These are phyloP conservation scores for Porites lobata DNA, from an alignment of 92 coral and sea anemone species.

Conservation along the genomic window DNA sequence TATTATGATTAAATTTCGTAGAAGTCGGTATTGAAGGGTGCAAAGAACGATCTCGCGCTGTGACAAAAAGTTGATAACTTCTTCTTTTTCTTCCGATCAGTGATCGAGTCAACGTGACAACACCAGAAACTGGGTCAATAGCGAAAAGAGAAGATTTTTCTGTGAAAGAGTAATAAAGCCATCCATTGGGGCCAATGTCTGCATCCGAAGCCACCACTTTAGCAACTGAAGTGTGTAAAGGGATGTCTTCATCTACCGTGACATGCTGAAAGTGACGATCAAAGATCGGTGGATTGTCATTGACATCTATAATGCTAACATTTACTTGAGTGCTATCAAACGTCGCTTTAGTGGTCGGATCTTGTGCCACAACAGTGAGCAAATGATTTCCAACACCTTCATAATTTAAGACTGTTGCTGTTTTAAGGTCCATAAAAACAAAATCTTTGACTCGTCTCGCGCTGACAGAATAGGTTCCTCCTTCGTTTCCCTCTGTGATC, in stretches of 20 bases:
- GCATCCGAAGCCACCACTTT: slow-evolving; percentile 84
- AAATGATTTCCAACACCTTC: slow-evolving; percentile 72
- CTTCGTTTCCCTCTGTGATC: slow-evolving; percentile 72
- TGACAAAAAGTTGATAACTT: slow-evolving; percentile 64
- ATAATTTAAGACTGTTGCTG: slow-evolving; percentile 74
- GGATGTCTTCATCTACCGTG: slow-evolving; percentile 80
- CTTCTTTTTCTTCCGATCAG: slow-evolving; percentile 62
- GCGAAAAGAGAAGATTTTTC: slow-evolving; percentile 79
- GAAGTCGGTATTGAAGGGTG: slow-evolving; percentile 59
- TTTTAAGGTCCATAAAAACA: slow-evolving; percentile 80
- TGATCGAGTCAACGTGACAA: slow-evolving; percentile 80
- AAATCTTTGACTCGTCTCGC: slow-evolving; percentile 84
- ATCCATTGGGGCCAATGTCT: slow-evolving; percentile 85
- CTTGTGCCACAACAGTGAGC: slow-evolving; percentile 80
- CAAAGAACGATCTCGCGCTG: slow-evolving; percentile 77
- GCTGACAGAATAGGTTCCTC: slow-evolving; percentile 68
- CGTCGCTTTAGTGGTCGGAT: slow-evolving; percentile 64
- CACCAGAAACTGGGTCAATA: slow-evolving; percentile 88
- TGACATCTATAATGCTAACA: slow-evolving; percentile 78
- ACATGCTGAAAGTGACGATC: slow-evolving; percentile 55
- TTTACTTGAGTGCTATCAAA: slow-evolving; percentile 86
- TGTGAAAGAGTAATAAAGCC: slow-evolving; percentile 87
- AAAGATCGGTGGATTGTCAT: slow-evolving; percentile 88
- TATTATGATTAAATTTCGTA: slow-evolving; percentile 60
- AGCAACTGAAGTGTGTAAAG: slow-evolving; percentile 85